A percentile compares a stretch with the other conserved stretches of the same genome.
phyloP scores from a whole-genome alignment of 2,113 vertebrate species.

The Hyaena hyaena region DNA sequence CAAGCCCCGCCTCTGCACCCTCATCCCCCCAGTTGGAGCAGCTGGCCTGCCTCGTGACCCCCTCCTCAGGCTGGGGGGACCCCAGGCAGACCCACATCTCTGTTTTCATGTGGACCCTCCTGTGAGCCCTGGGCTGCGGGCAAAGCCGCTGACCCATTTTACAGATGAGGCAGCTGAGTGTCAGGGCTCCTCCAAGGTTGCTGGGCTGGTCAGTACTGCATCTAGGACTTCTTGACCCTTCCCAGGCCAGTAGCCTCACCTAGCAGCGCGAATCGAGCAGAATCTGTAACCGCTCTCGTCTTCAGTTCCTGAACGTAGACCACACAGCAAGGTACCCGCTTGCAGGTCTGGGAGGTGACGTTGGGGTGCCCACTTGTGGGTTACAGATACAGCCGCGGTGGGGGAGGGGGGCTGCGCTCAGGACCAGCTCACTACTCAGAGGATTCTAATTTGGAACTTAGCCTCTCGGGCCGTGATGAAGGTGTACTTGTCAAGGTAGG shows the following conservation, averaged over 20 bases:
- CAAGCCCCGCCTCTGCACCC: not conserved
- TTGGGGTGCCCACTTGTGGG: not conserved
- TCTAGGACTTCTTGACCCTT: not conserved
- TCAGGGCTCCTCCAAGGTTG: not conserved
- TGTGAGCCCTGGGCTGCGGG: not conserved
- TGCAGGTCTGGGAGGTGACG: not conserved
- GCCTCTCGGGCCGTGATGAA: not conserved
- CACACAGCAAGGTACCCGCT: not conserved
- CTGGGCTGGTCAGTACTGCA: not conserved
- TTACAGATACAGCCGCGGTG: not conserved
- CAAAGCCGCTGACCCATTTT: constrained; percentile 29
- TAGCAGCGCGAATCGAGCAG: not conserved
- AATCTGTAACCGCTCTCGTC: not conserved
- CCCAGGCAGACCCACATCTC: not conserved
- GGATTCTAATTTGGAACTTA: constrained; percentile 29
- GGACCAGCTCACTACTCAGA: not conserved
- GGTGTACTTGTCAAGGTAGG: not conserved
- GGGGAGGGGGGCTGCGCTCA: not conserved
- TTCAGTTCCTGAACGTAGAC: not conserved
- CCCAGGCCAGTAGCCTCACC: not conserved
- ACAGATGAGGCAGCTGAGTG: not conserved
- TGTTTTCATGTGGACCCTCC: not conserved
- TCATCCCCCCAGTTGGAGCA: rapidly evolving
- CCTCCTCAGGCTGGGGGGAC: not conserved
- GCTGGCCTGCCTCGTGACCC: not conserved